A percentile compares a stretch with the other conserved stretches of the same genome.
These are phyloP conservation scores for Talpa occidentalis DNA, from an alignment of 2,113 vertebrate genomes.

Conservation along the genomic window DNA sequence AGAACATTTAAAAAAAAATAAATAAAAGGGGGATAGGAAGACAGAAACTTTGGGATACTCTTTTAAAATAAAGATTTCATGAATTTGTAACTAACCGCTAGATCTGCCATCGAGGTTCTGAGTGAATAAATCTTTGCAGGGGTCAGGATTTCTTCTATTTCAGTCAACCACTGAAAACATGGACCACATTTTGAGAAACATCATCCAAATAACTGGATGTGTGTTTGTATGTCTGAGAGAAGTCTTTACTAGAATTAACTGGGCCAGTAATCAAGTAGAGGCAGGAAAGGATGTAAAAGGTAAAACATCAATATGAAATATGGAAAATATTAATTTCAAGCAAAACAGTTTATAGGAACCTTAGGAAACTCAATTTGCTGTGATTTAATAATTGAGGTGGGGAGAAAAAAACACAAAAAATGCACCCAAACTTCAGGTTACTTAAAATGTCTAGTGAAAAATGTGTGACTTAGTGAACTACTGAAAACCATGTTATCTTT, in stretches of 20 bases:
- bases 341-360: background rate
- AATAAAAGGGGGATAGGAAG: too few relatives aligned
- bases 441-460: background rate
- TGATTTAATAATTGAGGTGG: background rate
- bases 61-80: background rate
- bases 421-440: background rate
- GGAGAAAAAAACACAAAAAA: background rate
- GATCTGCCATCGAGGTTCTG: too few relatives aligned
- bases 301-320: background rate
- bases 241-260: background rate
- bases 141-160: background rate
- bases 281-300: background rate
- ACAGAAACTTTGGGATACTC: background rate
- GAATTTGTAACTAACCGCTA: rapidly evolving
- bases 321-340: background rate
- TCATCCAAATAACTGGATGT: rapidly evolving
- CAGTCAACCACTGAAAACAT: background rate
- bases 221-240: background rate
- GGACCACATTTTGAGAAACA: background rate
- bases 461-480: background rate
- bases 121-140: background rate
- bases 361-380: background rate
- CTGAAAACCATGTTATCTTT: background rate
- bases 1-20: too few relatives aligned
- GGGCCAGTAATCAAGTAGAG: background rate